phyloP scores from a whole-genome alignment of 2,113 vertebrate species.

The Carassius carassius region DNA sequence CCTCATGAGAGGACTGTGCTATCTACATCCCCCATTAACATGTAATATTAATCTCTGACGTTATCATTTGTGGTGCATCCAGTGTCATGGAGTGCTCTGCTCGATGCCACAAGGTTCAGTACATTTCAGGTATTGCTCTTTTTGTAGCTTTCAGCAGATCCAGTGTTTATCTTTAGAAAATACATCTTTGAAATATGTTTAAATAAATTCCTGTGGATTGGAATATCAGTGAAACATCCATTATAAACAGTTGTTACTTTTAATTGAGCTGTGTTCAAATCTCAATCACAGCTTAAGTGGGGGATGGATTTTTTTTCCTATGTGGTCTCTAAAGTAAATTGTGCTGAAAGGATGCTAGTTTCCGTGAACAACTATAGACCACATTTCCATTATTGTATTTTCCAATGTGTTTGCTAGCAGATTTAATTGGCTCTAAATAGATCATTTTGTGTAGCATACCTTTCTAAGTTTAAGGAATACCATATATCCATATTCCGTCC shows the following conservation, averaged over 20 bases:
- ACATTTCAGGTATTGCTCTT: background rate
- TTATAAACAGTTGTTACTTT: slow-evolving; percentile 5
- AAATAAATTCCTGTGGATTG: background rate
- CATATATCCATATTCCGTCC: too few relatives aligned
- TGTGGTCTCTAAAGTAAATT: slow-evolving; percentile 7
- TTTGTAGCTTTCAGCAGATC: background rate
- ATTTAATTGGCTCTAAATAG: slow-evolving; percentile 49
- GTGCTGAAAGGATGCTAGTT: slow-evolving; percentile 22
- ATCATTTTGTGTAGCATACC: slow-evolving; percentile 14
- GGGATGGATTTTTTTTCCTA: background rate
- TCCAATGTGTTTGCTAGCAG: slow-evolving; percentile 35
- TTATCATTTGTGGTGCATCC: background rate
- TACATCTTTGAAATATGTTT: background rate
- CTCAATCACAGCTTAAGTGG: background rate
- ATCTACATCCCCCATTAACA: slow-evolving; percentile 14
- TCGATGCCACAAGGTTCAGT: background rate
- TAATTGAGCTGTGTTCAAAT: slow-evolving; percentile 14
- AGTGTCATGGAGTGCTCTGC: background rate
- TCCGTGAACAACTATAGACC: slow-evolving; percentile 8
- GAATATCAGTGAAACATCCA: background rate
- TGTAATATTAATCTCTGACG: slow-evolving; percentile 39
- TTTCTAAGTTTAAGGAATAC: background rate
- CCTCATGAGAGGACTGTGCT: slow-evolving; percentile 25
- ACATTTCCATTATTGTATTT: slow-evolving; percentile 40
- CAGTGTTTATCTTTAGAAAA: slow-evolving; percentile 4